Conservation (phyloP, 2,797 vertebrate species). For the Nasua narica region DNA sequence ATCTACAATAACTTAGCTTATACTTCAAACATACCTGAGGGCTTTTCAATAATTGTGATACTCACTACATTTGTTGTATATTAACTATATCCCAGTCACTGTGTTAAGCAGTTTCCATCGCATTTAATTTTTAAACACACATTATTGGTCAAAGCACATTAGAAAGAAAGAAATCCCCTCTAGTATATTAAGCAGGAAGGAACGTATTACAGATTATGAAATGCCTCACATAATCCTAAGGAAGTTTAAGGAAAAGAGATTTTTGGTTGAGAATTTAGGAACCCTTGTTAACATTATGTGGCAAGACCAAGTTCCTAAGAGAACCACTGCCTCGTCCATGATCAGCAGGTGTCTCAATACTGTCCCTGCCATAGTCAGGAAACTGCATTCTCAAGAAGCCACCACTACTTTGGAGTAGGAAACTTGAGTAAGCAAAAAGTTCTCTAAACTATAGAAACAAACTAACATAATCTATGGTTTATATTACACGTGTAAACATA, state of each 20-base stretch:
- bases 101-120: background rate
- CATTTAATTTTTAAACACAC: background rate
- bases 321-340: fast-evolving
- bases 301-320: background rate
- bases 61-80: background rate
- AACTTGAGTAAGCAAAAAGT: background rate
- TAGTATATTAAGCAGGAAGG: background rate
- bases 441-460: background rate
- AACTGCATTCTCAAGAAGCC: background rate
- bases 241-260: background rate
- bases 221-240: background rate
- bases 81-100: background rate
- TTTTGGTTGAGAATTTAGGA: background rate
- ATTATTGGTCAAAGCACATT: background rate
- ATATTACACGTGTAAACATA: background rate
- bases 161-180: background rate
- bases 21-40: background rate
- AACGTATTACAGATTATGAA: background rate
- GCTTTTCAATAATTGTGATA: background rate
- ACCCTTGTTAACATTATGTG: background rate
- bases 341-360: background rate
- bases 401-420: background rate
- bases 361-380: background rate
- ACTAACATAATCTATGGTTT: background rate
- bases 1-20: background rate